These are phyloP conservation scores for Tetrax tetrax DNA, from an alignment of 2,113 vertebrate genomes.

Conservation along the genomic window DNA sequence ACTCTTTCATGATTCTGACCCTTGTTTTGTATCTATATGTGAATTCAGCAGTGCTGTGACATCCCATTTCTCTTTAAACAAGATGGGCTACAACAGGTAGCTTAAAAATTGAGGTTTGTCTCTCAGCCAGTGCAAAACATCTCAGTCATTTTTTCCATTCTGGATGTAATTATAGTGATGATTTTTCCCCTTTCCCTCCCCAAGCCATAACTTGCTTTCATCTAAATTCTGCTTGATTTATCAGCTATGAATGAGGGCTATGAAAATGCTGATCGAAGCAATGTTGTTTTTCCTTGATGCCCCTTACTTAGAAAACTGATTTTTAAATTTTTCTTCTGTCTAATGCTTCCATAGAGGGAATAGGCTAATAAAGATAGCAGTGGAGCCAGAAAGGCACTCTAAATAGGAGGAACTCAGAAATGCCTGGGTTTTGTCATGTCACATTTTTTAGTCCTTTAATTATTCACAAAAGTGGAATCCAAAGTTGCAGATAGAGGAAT, in stretches of 20 bases:
- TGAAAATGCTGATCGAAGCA: conserved; percentile 40
- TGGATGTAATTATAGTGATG: neutral
- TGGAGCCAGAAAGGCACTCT: conserved; percentile 16
- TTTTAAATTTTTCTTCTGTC: neutral
- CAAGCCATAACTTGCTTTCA: neutral
- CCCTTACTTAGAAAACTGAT: neutral
- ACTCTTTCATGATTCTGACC: neutral
- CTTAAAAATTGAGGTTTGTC: neutral
- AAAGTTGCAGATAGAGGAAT: neutral
- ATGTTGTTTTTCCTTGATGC: neutral
- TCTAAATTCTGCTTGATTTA: conserved; percentile 10
- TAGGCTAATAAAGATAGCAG: conserved; percentile 45
- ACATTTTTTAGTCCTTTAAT: conserved; percentile 38
- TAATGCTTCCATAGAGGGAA: neutral
- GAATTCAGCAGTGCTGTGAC: neutral
- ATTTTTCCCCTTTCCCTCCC: neutral
- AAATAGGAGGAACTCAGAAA: conserved; percentile 8
- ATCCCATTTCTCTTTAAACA: neutral
- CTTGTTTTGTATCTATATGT: neutral
- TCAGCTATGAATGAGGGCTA: neutral
- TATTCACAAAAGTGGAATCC: conserved; percentile 16
- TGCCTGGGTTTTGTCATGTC: conserved; percentile 37
- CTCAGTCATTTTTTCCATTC: neutral
- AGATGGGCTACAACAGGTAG: neutral
- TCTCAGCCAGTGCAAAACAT: neutral